A percentile compares a stretch with the other conserved stretches of the same genome.
These are phyloP conservation scores for Ganaspis sp. DNA, from an alignment of 1,140 invertebrate genomes.

Conservation along the genomic window DNA sequence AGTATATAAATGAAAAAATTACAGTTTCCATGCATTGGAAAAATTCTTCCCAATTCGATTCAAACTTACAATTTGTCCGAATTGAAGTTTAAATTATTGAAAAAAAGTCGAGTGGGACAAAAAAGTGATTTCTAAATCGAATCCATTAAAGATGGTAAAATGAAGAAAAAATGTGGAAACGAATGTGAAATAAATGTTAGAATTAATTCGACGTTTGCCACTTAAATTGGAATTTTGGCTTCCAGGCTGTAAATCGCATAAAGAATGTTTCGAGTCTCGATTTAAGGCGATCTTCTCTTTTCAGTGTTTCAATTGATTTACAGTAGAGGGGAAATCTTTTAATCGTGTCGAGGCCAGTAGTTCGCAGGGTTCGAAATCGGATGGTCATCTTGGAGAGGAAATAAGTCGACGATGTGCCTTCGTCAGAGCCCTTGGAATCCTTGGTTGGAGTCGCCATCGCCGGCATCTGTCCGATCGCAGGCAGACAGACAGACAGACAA, in stretches of 20 bases:
- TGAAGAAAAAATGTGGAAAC: neutral
- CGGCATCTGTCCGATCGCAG: conserved; percentile 24
- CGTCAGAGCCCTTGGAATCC: conserved; percentile 20
- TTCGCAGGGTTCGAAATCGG: conserved; percentile 21
- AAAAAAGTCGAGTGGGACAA: too few species aligned
- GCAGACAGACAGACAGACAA: conserved; percentile 24
- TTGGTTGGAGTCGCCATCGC: conserved; percentile 11
- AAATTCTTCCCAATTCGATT: too few species aligned
- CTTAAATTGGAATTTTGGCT: neutral
- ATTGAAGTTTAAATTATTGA: too few species aligned
- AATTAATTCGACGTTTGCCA: neutral
- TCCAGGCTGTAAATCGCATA: conserved; percentile 9
- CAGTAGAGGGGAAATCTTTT: conserved; percentile 10
- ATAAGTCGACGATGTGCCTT: conserved; percentile 24
- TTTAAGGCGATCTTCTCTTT: conserved; percentile 27
- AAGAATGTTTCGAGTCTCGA: conserved; percentile 19
- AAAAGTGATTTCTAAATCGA: too few species aligned
- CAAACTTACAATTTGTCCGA: too few species aligned
- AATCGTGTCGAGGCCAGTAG: conserved; percentile 26
- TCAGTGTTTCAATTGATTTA: conserved; percentile 29
- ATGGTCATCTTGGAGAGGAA: conserved; percentile 28
- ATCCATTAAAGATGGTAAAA: neutral
- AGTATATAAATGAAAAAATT: too few species aligned
- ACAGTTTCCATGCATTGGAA: too few species aligned
- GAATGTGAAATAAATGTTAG: conserved; percentile 1